A percentile compares a stretch with the other conserved stretches of the same genome.
Evolutionary conservation across 2,797 vertebrate species (phyloP).

Genomic region (Pseudomugil tenellus): DNA sequence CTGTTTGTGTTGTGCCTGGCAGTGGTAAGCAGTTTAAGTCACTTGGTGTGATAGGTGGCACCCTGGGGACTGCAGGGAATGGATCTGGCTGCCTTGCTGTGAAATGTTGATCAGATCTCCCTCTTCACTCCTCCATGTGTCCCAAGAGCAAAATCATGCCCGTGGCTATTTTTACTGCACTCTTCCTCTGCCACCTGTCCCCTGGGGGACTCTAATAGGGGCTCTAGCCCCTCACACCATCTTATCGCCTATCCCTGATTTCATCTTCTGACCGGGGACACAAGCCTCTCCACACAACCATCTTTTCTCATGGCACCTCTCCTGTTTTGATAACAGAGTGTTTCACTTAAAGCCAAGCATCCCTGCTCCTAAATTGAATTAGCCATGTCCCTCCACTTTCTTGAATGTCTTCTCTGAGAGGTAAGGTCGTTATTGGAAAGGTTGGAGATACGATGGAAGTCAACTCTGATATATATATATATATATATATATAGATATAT

Average conservation of each 20-base stretch:
- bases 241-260: slow-evolving; percentile 79
- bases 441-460: slow-evolving; percentile 71
- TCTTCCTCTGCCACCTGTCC: slow-evolving; percentile 67
- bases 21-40: slow-evolving; percentile 71
- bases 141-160: slow-evolving; percentile 77
- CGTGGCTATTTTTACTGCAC: slow-evolving; percentile 80
- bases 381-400: slow-evolving; percentile 70
- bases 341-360: slow-evolving; percentile 72
- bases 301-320: slow-evolving; percentile 71
- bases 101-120: slow-evolving; percentile 79
- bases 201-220: slow-evolving; percentile 77
- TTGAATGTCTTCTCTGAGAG: slow-evolving; percentile 58
- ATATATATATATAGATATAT: no score
- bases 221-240: slow-evolving; percentile 72
- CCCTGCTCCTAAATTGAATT: slow-evolving; percentile 77
- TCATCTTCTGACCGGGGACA: slow-evolving; percentile 77
- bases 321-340: slow-evolving; percentile 75
- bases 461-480: slow-evolving; percentile 56
- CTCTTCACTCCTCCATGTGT: slow-evolving; percentile 62
- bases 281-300: slow-evolving; percentile 63
- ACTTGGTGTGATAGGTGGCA: slow-evolving; percentile 75
- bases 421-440: slow-evolving; percentile 54
- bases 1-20: slow-evolving; percentile 62
- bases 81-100: slow-evolving; percentile 72
- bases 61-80: slow-evolving; percentile 72